Percentiles rank a stretch among this genome's conserved stretches.
Conservation (phyloP, 92 coral and sea anemone genomes). For the Epizoanthus illoricatus region DNA sequence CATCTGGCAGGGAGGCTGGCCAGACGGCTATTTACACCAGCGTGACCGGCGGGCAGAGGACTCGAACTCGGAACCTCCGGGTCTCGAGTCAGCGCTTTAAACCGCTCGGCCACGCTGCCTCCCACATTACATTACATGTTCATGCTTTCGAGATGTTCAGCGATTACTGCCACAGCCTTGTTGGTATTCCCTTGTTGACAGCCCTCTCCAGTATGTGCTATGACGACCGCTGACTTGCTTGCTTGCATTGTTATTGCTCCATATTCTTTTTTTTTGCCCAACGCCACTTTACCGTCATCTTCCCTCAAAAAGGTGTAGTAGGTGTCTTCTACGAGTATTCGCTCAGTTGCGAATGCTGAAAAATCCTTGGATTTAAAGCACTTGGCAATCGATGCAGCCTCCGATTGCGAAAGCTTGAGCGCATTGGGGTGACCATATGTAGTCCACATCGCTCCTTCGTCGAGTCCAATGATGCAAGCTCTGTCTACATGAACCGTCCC, state of each 20-base stretch:
- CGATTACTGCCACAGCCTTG: constrained; percentile 59
- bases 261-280: constrained; percentile 30
- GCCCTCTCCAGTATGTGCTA: constrained; percentile 52
- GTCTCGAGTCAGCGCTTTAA: too few species aligned
- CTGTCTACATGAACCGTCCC: constrained; percentile 54
- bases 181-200: constrained; percentile 61
- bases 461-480: constrained; percentile 52
- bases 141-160: constrained; percentile 58
- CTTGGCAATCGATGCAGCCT: constrained; percentile 26
- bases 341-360: constrained; percentile 31
- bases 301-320: constrained; percentile 49
- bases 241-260: constrained; percentile 62
- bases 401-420: neutral
- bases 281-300: constrained; percentile 44
- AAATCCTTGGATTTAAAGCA: constrained; percentile 58
- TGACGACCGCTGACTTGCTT: constrained; percentile 54
- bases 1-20: too few species aligned
- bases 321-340: constrained; percentile 20
- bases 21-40: too few species aligned
- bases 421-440: constrained; percentile 38
- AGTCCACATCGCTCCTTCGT: constrained; percentile 49
- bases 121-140: constrained; percentile 27
- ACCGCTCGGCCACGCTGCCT: too few species aligned
- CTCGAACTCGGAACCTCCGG: too few species aligned
- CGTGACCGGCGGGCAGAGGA: too few species aligned